Base-by-base conservation (phyloP, 2,113 vertebrate species). In the Nesoenas mayeri region DNA sequence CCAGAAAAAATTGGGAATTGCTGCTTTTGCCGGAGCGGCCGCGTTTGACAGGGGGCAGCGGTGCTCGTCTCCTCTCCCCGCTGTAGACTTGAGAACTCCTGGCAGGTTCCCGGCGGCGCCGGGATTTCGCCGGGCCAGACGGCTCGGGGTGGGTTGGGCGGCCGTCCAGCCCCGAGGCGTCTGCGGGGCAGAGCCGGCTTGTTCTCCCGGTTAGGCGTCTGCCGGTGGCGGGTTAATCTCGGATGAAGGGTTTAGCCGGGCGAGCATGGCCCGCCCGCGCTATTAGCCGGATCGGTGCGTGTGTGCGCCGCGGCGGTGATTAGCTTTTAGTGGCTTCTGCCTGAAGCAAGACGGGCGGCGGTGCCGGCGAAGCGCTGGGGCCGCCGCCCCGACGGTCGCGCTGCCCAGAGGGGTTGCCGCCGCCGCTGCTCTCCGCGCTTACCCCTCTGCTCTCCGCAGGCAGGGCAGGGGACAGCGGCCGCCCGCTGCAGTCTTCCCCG, bases 401-500 rank as follows among this genome's bases (percentile, higher is more conserved):
- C 25, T 60, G 64, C 47, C 47, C 31, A 7, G 9, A n/a, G 57
- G 61, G 50, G 58, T 47, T 36, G 32, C 51, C 20, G 69, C 64
- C 31, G 72, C 32, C 24, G 74, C 53, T 42, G 72, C 54, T 38
- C 44, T 24, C 84, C 65, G n/a, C 36, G 69, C 92, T 96, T 83
- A 95, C 48, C 56, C 40, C n/a, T 80, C 85, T 79, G 86, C 92
- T 95, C 80, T 93, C 80, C 88, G 69, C 93, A 97, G 96, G 96
- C 89, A 92, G 97, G 97, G 97, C 97, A 88, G 98, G 98, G 92
- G 98, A 98, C 95, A 97, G 96, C 79, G 91, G 97, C 67, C 97
- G 97, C 92, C 98, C 97, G 97, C 95, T 96, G 92, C 98, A 98
- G 94, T 88, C 97, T 88, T 98, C 97, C 96, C 98, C 96, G 80